Base-by-base conservation (phyloP, 2,797 vertebrate species). In the Myoxocephalus aenaeus region DNA sequence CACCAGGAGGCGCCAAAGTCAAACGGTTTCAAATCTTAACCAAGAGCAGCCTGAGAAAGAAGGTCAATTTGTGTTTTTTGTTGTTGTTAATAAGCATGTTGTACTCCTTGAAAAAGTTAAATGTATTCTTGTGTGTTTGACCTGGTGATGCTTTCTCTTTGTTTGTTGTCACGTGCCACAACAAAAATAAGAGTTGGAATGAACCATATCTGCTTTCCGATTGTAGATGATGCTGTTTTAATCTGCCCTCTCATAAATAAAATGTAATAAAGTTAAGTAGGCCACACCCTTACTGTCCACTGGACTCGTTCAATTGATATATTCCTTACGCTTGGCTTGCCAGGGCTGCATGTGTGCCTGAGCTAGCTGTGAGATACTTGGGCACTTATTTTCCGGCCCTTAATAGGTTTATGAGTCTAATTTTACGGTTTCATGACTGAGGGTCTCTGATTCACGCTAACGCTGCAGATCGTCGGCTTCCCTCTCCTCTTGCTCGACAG, bases 321-420 rank as follows among this genome's bases (percentile, higher is more conserved):
- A 22, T 32, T 50, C 18, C 14, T 53, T 4, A 22, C 13, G 0
- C 4, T 14, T 22, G 44, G 40, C 7, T 32, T 54, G 3, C 17
- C 13, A 4, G 42, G 65, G 22, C 72, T 72, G 58, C 70, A 73
- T 17, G 17, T 78, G 15, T 73, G 32, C 27, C 25, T 62, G 67
- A 80, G 38, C 65, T 14, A 51, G 53, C 66, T 32, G 29, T 50
- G 14, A 67, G 53, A 84, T 20, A 25, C 36, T 32, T 56, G 44
- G 4, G 7, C 46, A 14, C 58, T 79, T 54, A 68, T 80, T 82
- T 87, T 84, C 69, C 84, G 81, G 44, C 27, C 63, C 22, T 72
- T 81, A 77, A 83, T 75, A 11, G 34, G n/a, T 86, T 84, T 78
- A 83, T 61, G 66, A 29, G 65, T 63, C 38, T 72, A 70, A 75